Evolutionary conservation across 2,888 invertebrate species (phyloP), one percentile per base, ranked within the genome.

Genomic region (Thymelicus acteon): DNA sequence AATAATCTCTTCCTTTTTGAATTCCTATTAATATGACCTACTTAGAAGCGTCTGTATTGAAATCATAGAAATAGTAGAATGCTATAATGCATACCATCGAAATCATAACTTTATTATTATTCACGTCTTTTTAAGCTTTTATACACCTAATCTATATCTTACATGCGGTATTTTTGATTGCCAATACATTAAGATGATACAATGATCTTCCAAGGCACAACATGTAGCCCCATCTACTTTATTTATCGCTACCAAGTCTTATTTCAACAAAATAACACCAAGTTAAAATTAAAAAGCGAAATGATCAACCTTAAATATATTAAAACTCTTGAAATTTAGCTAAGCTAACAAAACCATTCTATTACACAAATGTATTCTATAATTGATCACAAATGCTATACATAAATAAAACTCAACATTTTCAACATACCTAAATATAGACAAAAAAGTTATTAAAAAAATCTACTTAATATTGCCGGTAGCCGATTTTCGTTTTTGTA

Each of bases 271-370:
- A 31, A 31, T 57, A 31, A 57, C 57, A 57, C 57, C 4, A 31
- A 31, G 10, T 57, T 57, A 57, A 57, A 31, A 57, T 10, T 57
- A 57, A 24, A 31, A 31, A 57, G 57, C 57, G 6, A 31, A 54
- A 31, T 13, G 10, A 57, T 57, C 31, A 52, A 31, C 57, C 57
- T 31, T 44, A 44, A 57, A 12, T 57, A 57, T 57, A 57, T 6
- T 12, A 13, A 31, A 57, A 57, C 57, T 57, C 57, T 57, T 31
- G 57, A 52, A 52, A 52, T 12, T 44, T 57, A 57, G 57, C 31
- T 57, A 57, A 57, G 57, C 57, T 57, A 57, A 57, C 57, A 57
- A 57, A 57, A 31, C 24, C 12, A 5, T 57, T 57, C 13, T 57
- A 31, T 13, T 31, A 31, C 31, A 19, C 31, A 31, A 57, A 57